Evolutionary conservation across 2,888 invertebrate genomes (phyloP), one percentile per base, ranked within the genome.

Genomic region (Heliconius aoede): DNA sequence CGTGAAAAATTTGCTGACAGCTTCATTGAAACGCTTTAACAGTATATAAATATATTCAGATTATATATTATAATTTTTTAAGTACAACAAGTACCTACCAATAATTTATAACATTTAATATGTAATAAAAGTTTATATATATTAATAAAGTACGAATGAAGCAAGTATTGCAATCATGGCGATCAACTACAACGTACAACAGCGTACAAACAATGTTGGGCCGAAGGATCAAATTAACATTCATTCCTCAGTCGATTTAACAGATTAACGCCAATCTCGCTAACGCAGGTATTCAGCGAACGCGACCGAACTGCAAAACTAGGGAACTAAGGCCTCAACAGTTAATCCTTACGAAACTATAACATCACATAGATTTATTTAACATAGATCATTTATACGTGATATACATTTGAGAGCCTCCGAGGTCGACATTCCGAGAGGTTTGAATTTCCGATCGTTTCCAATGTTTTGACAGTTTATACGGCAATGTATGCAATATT

Each of bases 341-440:
- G 86, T 87, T 90, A 90, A 92, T 90, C 90, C 88, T 88, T 82
- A 87, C 87, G 89, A 90, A 90, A 92, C 92, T 92, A 90, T 90
- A 90, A 90, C 88, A 89, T 87, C 88, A 88, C 87, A 86, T 88
- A 89, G 89, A 91, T 90, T 90, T 90, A 91, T 90, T 91, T 89
- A 89, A 87, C 86, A 86, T 86, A 86, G 87, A 90, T 89, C 87
- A 87, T 89, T 90, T 89, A 90, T 89, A 89, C 88, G 89, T 83
- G 15, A 32, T n/a, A 32, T 69, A 69, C 13, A 69, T 32, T 40
- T 72, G 2, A 15, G 40, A 26, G 18, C 55, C 36, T 28, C 30
- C 7, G 55, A 69, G 30, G 13, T 51, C 18, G 60, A 60, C 7
- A 21, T 72, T 72, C 13, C 60, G 32, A n/a, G 32, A 72, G 36